Conservation (phyloP, 2,113 vertebrate species). For the Myrmophylax atrothorax region DNA sequence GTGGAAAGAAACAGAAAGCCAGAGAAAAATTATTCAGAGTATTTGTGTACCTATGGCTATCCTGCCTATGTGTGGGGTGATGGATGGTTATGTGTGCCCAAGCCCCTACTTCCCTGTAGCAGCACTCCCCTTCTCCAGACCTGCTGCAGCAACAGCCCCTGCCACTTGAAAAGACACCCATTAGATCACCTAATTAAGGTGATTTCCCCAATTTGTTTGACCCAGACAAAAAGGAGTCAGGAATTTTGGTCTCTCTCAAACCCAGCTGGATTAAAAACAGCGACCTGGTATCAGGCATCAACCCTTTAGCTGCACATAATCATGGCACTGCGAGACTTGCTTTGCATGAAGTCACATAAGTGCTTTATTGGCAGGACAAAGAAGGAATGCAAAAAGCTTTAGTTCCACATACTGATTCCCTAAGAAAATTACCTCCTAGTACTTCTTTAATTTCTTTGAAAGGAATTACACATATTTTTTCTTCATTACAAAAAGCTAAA, state of each 20-base stretch:
- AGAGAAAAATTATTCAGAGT: not conserved
- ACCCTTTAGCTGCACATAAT: not conserved
- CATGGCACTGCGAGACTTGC: not conserved
- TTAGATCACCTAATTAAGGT: not conserved
- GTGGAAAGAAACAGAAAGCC: not conserved
- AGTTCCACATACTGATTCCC: not conserved
- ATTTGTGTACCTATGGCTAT: not conserved
- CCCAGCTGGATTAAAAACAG: not conserved
- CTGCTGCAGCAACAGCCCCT: rapidly evolving
- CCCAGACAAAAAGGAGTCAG: not conserved
- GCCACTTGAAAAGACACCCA: rapidly evolving
- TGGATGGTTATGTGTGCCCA: rapidly evolving
- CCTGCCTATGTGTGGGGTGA: rapidly evolving
- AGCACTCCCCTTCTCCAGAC: not conserved
- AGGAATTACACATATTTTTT: constrained; percentile 24
- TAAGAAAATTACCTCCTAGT: not conserved
- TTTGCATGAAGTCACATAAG: not conserved
- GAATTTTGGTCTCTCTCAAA: not conserved
- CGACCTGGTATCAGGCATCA: not conserved
- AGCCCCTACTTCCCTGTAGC: not conserved
- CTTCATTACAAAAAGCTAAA: constrained; percentile 21
- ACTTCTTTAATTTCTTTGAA: constrained; percentile 28
- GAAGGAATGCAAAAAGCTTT: not conserved
- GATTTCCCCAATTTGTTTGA: not conserved
- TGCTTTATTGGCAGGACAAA: not conserved